Base-by-base conservation (phyloP, 2,888 invertebrate species). In the Philhelius pedissequus region DNA sequence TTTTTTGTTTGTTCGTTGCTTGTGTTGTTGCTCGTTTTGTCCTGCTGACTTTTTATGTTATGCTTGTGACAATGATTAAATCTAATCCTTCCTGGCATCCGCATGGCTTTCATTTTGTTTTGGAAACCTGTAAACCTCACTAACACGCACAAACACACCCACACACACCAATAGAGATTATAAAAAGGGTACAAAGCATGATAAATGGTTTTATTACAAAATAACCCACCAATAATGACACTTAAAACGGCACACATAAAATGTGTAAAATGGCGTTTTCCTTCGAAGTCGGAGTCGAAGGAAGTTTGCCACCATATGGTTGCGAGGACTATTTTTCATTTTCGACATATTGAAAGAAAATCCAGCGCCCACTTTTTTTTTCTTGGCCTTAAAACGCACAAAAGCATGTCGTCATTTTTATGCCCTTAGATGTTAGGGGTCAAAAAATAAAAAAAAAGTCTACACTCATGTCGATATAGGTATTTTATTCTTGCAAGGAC, bases 121-220 rank as follows among this genome's bases (percentile, higher is more conserved):
- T 43, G 22, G 30, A 69, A 43, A 64, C 64, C 62, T 66, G 50
- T 48, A 50, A 50, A 50, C 58, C 50, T 20, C 4, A 48, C 22
- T 1, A 11, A 6, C 0, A 20, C 15, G 50, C 15, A 7, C 38
- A 15, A 13, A 58, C 15, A 7, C 38, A 15, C 15, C 5, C 58
- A 69, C 20, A 52, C 6, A 9, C 45, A 43, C 54, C 40, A n/a
- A 1, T 0, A 7, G 11, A 15, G 32, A 3, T 32, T n/a, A 8
- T 3, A 35, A 56, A 48, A 66, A 27, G 15, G 30, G 54, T 32
- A 8, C n/a, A 50, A 48, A 74, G 62, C 73, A 71, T 73, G 66
- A 80, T 84, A 84, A 84, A 84, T 84, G 74, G 79, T 79, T 84
- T 84, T 75, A 79, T 70, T 54, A 58, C 79, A 56, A 68, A 70